Base-by-base conservation (phyloP, 2,888 invertebrate genomes). In the Apocheima hispidaria region DNA sequence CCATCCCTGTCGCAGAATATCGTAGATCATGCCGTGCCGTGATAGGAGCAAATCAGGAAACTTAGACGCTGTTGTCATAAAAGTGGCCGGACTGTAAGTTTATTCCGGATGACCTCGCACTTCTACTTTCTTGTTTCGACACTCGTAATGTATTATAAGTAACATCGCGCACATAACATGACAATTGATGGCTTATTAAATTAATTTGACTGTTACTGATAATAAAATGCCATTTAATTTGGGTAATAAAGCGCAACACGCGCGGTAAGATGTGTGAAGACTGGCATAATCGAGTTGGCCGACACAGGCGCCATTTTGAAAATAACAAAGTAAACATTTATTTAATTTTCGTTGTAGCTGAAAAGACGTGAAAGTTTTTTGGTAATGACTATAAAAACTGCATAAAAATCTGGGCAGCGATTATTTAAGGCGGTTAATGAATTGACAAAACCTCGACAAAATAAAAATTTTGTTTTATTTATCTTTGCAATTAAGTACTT, bases 171-270 rank as follows among this genome's bases (percentile, higher is more conserved):
- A 58, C 36, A 69, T 71, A 60, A 62, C 44, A 48, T 60, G 62
- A 48, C 66, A 72, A 73, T 73, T 75, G 71, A 74, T 71, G 71
- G 68, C 60, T 60, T 68, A 60, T 78, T 74, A 72, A 74, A 66
- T 60, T 65, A 72, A 73, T 75, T 74, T 72, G 74, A 70, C 66
- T 58, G 73, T 75, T 69, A 74, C 69, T 60, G 71, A 68, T 70
- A 72, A 65, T 68, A 63, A 69, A 60, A 61, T 23, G 63, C 53
- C 44, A 68, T 70, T 71, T 74, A 73, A 78, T 74, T 73, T 70
- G 55, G 16, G 23, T 60, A 49, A 65, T 49, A 57, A 50, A 57
- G 65, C 33, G 36, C 66, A 57, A 60, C 50, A 65, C 26, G 67
- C 51, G 54, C 51, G 59, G 53, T 18, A 26, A 55, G 49, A 61